phyloP scores from a whole-genome alignment of 2,797 vertebrate genomes.

The Tiaroga cobitis region DNA sequence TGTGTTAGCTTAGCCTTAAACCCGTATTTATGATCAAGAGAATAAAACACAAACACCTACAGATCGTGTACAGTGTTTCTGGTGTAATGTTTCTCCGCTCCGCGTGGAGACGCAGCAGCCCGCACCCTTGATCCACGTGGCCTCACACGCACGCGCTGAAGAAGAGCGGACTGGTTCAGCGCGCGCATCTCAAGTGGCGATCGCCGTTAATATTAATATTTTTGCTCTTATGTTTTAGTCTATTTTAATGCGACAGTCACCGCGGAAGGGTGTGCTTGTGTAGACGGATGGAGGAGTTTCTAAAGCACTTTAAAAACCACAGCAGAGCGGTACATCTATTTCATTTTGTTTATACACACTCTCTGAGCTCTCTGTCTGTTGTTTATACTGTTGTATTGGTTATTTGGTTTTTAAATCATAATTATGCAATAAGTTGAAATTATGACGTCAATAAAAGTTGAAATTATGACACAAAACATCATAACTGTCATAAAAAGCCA shows the following conservation, averaged over 20 bases:
- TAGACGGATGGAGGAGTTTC: slow-evolving; percentile 58
- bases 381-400: not conserved
- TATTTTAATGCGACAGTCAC: not conserved
- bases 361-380: not conserved
- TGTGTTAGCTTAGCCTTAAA: no score
- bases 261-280: no score
- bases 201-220: not conserved
- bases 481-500: no score
- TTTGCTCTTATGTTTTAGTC: not conserved
- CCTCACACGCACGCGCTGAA: not conserved
- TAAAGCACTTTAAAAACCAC: slow-evolving; percentile 53
- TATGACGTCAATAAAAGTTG: not conserved
- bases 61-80: not conserved
- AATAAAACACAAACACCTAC: not conserved
- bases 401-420: not conserved
- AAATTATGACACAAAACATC: not conserved
- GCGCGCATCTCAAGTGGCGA: not conserved
- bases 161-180: not conserved
- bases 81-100: not conserved
- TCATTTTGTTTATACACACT: not conserved
- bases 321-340: slow-evolving; percentile 63
- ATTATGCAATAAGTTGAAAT: not conserved
- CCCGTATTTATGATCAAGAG: not conserved
- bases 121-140: not conserved
- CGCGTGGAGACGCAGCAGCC: not conserved